These are phyloP conservation scores for Tragulus kanchil DNA, from an alignment of 2,113 vertebrate species.

Conservation along the genomic window DNA sequence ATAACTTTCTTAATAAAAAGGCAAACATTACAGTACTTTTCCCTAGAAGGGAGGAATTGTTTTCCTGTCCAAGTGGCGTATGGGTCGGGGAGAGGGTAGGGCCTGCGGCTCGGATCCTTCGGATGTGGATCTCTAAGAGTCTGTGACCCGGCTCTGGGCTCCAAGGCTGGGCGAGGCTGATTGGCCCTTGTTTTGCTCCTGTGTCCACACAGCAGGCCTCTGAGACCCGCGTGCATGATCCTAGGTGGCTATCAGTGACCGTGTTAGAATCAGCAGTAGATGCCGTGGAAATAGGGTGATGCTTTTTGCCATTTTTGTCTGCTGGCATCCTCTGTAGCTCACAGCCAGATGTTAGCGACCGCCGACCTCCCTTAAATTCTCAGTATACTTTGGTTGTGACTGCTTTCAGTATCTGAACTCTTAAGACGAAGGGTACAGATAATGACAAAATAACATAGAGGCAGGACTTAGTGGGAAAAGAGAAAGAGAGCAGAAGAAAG, in stretches of 20 bases:
- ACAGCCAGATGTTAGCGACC: conserved; percentile 56
- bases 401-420: conserved; percentile 17
- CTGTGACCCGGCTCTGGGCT: background rate
- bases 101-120: conserved; percentile 11
- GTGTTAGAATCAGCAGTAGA: background rate
- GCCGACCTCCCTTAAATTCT: conserved; percentile 13
- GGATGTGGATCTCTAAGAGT: background rate
- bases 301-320: background rate
- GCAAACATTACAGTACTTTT: background rate
- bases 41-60: background rate
- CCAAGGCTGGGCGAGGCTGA: background rate
- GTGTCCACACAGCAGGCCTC: background rate
- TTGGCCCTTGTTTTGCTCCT: background rate
- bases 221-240: background rate
- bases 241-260: background rate
- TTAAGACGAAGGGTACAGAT: conserved; percentile 38
- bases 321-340: background rate
- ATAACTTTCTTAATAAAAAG: conserved; percentile 39
- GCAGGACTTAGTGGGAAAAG: background rate
- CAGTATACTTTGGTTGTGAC: conserved; percentile 11
- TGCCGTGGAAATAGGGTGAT: background rate
- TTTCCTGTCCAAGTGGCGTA: background rate
- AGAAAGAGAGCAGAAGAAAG: background rate
- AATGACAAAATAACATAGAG: conserved; percentile 39
- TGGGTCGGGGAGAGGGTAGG: background rate